Evolutionary conservation across 1,140 invertebrate genomes (phyloP).

Genomic region (Drusus annulatus): DNA sequence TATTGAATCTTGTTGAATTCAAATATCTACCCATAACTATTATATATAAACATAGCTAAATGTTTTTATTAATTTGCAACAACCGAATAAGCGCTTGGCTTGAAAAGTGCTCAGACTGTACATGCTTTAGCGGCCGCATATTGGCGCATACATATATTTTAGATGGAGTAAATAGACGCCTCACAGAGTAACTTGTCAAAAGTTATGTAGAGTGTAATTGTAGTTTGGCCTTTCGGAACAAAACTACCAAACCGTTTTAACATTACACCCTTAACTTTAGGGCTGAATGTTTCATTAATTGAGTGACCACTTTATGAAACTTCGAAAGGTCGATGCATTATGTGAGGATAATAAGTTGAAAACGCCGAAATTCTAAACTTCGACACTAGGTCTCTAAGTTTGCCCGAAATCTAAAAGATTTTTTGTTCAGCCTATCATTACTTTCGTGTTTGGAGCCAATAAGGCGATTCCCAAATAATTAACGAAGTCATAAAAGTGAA

Average conservation of each 20-base stretch:
- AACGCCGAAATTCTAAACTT: too few relatives aligned
- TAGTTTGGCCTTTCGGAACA: constrained; percentile 20
- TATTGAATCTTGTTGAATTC: too few relatives aligned
- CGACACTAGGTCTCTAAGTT: too few relatives aligned
- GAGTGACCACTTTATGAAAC: not conserved
- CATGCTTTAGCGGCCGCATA: not conserved
- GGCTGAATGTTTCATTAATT: constrained; percentile 13
- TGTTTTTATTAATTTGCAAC: too few relatives aligned
- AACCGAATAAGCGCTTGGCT: too few relatives aligned
- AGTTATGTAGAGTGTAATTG: constrained; percentile 22
- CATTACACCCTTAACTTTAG: constrained; percentile 15
- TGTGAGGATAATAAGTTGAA: not conserved
- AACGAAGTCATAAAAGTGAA: too few relatives aligned
- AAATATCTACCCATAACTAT: too few relatives aligned
- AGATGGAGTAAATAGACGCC: constrained; percentile 2
- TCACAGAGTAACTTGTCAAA: constrained; percentile 16
- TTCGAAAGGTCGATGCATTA: constrained; percentile 3
- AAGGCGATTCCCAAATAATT: too few relatives aligned
- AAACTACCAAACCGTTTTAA: constrained; percentile 18
- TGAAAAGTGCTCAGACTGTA: not conserved
- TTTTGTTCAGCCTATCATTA: too few relatives aligned
- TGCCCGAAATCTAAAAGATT: too few relatives aligned
- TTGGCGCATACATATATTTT: constrained; percentile 3
- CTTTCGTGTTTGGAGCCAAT: too few relatives aligned
- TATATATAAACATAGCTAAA: too few relatives aligned